phyloP scores from a whole-genome alignment of 2,113 vertebrate genomes.

The Spilogale gracilis region DNA sequence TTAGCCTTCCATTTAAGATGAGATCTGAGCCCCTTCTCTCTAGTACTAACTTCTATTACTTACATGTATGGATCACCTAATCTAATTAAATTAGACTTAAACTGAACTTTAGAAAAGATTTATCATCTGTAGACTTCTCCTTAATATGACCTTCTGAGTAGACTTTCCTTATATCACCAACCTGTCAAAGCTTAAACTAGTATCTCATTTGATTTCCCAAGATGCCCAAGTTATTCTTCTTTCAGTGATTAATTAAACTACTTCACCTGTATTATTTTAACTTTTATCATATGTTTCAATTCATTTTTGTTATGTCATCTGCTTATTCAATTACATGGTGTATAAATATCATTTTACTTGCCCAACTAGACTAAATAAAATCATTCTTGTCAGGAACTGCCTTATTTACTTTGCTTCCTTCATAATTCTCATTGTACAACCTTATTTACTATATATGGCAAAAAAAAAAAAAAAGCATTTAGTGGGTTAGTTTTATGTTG shows the following conservation, averaged over 20 bases:
- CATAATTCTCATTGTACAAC: not conserved
- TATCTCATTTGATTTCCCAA: not conserved
- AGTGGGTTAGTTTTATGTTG: not conserved
- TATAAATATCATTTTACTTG: not conserved
- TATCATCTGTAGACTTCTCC: not conserved
- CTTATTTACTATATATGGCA: not conserved
- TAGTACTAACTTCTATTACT: not conserved
- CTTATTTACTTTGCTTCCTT: not conserved
- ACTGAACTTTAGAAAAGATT: not conserved
- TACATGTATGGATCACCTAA: not conserved
- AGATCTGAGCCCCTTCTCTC: not conserved
- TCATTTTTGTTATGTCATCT: not conserved
- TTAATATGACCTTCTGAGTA: not conserved
- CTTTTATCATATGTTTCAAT: not conserved
- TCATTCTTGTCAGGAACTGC: not conserved
- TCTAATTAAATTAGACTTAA: not conserved
- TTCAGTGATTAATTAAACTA: not conserved
- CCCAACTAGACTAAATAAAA: not conserved
- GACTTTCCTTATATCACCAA: not conserved
- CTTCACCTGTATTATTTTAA: not conserved
- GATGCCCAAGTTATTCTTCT: not conserved
- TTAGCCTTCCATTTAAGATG: not conserved
- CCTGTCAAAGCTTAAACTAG: not conserved
- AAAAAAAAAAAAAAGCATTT: not conserved
- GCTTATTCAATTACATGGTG: not conserved